A percentile compares a stretch with the other conserved stretches of the same genome.
phyloP scores from a whole-genome alignment of 1,140 invertebrate genomes.

The Drosophila nannoptera region DNA sequence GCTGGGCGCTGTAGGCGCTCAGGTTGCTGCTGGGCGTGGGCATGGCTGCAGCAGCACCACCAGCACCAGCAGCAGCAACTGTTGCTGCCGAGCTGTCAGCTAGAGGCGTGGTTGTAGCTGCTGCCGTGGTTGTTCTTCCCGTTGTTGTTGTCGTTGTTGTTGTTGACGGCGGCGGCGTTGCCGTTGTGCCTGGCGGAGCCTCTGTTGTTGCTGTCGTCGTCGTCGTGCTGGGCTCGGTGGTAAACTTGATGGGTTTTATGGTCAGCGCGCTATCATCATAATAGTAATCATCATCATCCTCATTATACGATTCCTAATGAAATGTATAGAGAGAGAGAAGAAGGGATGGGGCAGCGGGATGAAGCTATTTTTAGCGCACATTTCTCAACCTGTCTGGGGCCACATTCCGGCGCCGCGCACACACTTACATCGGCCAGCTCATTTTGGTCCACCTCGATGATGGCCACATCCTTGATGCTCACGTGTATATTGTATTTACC shows the following conservation, averaged over 20 bases:
- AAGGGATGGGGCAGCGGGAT: neutral
- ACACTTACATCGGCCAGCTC: slow-evolving; percentile 81
- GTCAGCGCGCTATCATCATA: slow-evolving; percentile 76
- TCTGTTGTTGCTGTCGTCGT: slow-evolving; percentile 22
- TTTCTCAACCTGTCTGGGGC: slow-evolving; percentile 40
- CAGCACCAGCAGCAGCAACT: slow-evolving; percentile 2
- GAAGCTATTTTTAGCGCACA: slow-evolving; percentile 60
- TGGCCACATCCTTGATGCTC: slow-evolving; percentile 87
- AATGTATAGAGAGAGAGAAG: neutral
- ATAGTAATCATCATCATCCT: slow-evolving; percentile 74
- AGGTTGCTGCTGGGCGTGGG: slow-evolving; percentile 22
- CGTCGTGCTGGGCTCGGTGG: slow-evolving; percentile 38
- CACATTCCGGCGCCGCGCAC: slow-evolving; percentile 15
- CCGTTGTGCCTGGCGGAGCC: too few relatives aligned
- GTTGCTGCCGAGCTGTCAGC: slow-evolving; percentile 1
- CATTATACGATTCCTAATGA: slow-evolving; percentile 68
- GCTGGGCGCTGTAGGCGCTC: slow-evolving; percentile 48
- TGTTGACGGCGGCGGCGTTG: slow-evolving; percentile 1
- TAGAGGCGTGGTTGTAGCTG: slow-evolving; percentile 7
- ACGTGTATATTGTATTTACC: slow-evolving; percentile 89
- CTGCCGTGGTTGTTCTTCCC: too few relatives aligned
- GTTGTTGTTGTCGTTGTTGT: slow-evolving; percentile 10
- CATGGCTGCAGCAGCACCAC: neutral
- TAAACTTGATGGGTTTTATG: slow-evolving; percentile 69
- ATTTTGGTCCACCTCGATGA: slow-evolving; percentile 84